Base-by-base conservation (phyloP, 2,797 vertebrate species). In the Enteromius paludinosus region DNA sequence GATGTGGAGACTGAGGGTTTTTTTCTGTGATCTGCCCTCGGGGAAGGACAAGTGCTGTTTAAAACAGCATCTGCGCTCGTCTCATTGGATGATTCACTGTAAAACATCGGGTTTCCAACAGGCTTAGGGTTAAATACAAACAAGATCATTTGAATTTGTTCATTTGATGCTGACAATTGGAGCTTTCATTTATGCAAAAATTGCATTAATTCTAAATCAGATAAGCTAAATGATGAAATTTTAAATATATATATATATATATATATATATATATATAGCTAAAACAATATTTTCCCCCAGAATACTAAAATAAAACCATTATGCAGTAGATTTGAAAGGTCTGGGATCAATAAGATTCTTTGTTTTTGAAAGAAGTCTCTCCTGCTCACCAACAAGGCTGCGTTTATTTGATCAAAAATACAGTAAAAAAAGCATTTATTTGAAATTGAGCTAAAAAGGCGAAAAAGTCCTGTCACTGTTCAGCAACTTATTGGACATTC, bases 21-120 rank as follows among this genome's bases (percentile, higher is more conserved):
- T n/a, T 7, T 35, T 15, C 30, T 0, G 14, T 25, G 14, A 66
- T 52, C 15, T 15, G 30, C 15, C 77, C 30, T 41, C n/a, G 7
- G 77, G 77, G 47, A 78, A 41, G 64, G 47, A 68, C 76, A 54
- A 78, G 75, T 66, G 75, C 30, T 52, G 28, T 5, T 64, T 15
- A 33, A 33, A 64, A 64, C 62, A 65, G 30, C 17, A 20, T 65
- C 18, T 30, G 14, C 1, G 2, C 23, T 28, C 25, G 11, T 28
- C 25, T 61, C 56, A 61, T 61, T 28, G 56, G 25, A 12, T 5
- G 12, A 14, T 61, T 61, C 12, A 5, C 23, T 61, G 28, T 28
- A 17, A 30, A 62, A 28, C 2, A 14, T 62, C 28, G 14, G 25
- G 5, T 7, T 61, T 61, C 4, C 25, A 7, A 28, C 25, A 7